phyloP scores from a whole-genome alignment of 2,797 vertebrate species.

The Peromyscus eremicus region DNA sequence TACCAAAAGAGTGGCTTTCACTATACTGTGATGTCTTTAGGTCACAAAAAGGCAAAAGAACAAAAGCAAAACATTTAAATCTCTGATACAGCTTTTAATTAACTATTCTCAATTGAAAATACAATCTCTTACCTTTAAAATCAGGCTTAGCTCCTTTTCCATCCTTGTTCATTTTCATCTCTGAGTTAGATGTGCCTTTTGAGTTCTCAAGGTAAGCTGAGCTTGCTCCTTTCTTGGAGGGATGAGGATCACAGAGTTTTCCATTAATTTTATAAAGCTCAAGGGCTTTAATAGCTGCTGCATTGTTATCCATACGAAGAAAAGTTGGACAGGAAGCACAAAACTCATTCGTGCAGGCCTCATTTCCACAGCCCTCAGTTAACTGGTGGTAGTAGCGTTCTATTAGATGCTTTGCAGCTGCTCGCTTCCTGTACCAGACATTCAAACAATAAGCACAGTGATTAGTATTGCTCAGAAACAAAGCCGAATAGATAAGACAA shows the following conservation, averaged over 20 bases:
- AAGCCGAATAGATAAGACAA: slow-evolving; percentile 85
- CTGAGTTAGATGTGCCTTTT: slow-evolving; percentile 91
- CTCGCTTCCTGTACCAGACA: slow-evolving; percentile 98
- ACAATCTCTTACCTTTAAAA: slow-evolving; percentile 93
- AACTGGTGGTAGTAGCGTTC: slow-evolving; percentile 99
- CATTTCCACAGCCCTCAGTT: slow-evolving; percentile 99
- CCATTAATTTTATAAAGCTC: slow-evolving; percentile 99
- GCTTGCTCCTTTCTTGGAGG: slow-evolving; percentile 98
- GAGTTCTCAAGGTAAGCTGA: slow-evolving; percentile 95
- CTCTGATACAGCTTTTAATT: neutral
- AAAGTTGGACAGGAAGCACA: slow-evolving; percentile 97
- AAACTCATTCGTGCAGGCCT: slow-evolving; percentile 98
- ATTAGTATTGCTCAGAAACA: slow-evolving; percentile 89
- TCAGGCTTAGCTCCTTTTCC: slow-evolving; percentile 91
- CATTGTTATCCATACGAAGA: slow-evolving; percentile 97
- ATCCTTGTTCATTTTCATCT: slow-evolving; percentile 93
- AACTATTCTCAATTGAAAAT: slow-evolving; percentile 40
- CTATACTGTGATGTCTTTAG: neutral
- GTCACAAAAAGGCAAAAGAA: neutral
- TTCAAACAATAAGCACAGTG: slow-evolving; percentile 90
- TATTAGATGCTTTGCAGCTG: slow-evolving; percentile 99
- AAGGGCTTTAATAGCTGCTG: slow-evolving; percentile 98
- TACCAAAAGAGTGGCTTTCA: neutral
- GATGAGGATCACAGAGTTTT: slow-evolving; percentile 98
- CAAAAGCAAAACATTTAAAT: neutral